A percentile compares a stretch with the other conserved stretches of the same genome.
These are phyloP conservation scores for Diarsia brunnea DNA, from an alignment of 2,888 invertebrate species.

Conservation along the genomic window DNA sequence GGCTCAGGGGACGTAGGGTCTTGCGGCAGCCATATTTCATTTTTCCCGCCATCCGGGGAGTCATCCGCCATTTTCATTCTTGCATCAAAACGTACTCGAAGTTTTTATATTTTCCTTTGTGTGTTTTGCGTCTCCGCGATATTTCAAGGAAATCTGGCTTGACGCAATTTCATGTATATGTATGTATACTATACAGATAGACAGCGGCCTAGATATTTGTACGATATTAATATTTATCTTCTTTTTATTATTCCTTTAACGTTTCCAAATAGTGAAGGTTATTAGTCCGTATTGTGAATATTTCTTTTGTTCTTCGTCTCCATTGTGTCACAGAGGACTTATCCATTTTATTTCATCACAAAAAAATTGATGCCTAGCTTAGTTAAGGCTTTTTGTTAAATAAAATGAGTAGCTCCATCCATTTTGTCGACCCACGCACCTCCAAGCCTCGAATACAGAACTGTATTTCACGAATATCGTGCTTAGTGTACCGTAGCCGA, in stretches of 20 bases:
- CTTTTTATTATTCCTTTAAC: constrained; percentile 18
- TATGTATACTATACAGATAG: neutral
- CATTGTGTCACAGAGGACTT: constrained; percentile 12
- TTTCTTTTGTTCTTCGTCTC: constrained; percentile 15
- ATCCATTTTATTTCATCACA: constrained; percentile 25
- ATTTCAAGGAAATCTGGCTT: constrained; percentile 53
- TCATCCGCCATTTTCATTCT: constrained; percentile 80
- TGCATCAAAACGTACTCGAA: constrained; percentile 73
- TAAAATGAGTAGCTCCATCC: constrained; percentile 13
- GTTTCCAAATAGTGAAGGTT: constrained; percentile 19
- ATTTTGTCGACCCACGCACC: constrained; percentile 23
- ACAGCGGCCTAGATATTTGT: constrained; percentile 33
- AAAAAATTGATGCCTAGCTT: constrained; percentile 31
- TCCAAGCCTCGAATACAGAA: constrained; percentile 20
- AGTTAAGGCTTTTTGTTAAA: constrained; percentile 23
- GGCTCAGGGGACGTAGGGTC: constrained; percentile 63
- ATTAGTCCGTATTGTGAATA: constrained; percentile 4
- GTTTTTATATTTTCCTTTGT: constrained; percentile 70
- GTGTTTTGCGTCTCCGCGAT: constrained; percentile 52
- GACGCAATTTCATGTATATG: constrained; percentile 38
- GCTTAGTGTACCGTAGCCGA: constrained; percentile 43
- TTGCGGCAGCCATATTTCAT: constrained; percentile 84
- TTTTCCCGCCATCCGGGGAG: constrained; percentile 79
- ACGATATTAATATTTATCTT: constrained; percentile 38
- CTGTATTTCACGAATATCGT: constrained; percentile 51